Base-by-base conservation (phyloP, 2,113 vertebrate species). In the Saguinus midas region DNA sequence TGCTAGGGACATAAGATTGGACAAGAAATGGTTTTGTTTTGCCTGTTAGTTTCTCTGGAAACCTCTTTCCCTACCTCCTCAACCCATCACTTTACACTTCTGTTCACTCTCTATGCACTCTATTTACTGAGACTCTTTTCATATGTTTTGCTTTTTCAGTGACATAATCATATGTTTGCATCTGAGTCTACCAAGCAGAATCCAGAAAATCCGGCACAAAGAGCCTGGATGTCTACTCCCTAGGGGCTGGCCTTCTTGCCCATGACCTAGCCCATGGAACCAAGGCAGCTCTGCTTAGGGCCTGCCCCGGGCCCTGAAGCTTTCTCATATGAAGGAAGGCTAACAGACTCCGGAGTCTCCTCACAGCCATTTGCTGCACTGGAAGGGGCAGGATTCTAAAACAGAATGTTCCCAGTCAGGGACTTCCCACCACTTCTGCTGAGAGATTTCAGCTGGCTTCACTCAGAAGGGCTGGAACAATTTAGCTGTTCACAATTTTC, bases 11-110 rank as follows among this genome's bases (percentile, higher is more conserved):
- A 1, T 32, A 32, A 83, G 79, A 91, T 87, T 64, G 66, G 78
- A 83, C 78, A 92, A 87, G 88, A 85, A 96, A 76, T 32, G 48
- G 2, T 75, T 97, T 75, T n/a, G 64, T 78, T 85, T 94, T 27
- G 35, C 86, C 58, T 48, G 18, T 87, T 83, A 57, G 72, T 88
- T 73, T 93, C 83, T 93, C 55, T 1, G 0, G 8, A 58, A 91
- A 32, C 25, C 81, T n/a, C n/a, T 64, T 91, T 48, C 9, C 16
- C 27, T 8, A 3, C 17, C 17, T 21, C 8, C 20, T 4, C n/a
- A 5, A 5, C 0, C 78, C 58, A 17, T n/a, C 29, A 76, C 45
- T 81, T 70, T 29, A n/a, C 2, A 3, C 23, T 43, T 72, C 64
- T n/a, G 29, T 20, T 90, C 57, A 35, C 14, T 96, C 68, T 66